Evolutionary conservation across 2,888 invertebrate species (phyloP).

Genomic region (Harpalus rubripes): DNA sequence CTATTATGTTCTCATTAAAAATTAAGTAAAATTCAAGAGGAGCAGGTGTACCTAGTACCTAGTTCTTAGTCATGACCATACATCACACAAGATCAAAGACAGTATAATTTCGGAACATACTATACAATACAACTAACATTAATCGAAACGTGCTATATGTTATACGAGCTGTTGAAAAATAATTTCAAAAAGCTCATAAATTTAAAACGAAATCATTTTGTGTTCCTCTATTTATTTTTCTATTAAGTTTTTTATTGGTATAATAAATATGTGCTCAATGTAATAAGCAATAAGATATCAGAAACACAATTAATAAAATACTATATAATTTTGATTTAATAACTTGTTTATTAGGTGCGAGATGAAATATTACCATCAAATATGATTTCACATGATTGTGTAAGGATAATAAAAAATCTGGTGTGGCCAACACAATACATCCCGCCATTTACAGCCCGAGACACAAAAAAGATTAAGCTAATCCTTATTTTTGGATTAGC

Average conservation of each 20-base stretch:
- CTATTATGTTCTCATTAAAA: too few relatives aligned
- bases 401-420: not conserved
- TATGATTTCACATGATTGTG: not conserved
- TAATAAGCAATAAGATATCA: conserved; percentile 49
- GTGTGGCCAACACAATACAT: too few relatives aligned
- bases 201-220: conserved; percentile 18
- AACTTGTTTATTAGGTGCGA: not conserved
- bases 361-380: conserved; percentile 4
- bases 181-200: conserved; percentile 45
- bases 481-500: too few relatives aligned
- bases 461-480: too few relatives aligned
- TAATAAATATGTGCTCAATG: conserved; percentile 42
- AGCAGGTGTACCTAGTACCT: too few relatives aligned
- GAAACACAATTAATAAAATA: conserved; percentile 31
- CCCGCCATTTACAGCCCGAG: too few relatives aligned
- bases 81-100: not conserved
- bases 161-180: conserved; percentile 42
- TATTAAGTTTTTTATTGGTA: conserved; percentile 45
- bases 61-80: too few relatives aligned
- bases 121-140: not conserved
- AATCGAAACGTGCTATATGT: conserved; percentile 33
- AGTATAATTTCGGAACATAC: conserved; percentile 1
- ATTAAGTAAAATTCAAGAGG: too few relatives aligned
- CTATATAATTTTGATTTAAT: conserved; percentile 37
- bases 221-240: conserved; percentile 36